These are phyloP conservation scores for Pituophis catenifer DNA, from an alignment of 2,113 vertebrate genomes.

Conservation along the genomic window DNA sequence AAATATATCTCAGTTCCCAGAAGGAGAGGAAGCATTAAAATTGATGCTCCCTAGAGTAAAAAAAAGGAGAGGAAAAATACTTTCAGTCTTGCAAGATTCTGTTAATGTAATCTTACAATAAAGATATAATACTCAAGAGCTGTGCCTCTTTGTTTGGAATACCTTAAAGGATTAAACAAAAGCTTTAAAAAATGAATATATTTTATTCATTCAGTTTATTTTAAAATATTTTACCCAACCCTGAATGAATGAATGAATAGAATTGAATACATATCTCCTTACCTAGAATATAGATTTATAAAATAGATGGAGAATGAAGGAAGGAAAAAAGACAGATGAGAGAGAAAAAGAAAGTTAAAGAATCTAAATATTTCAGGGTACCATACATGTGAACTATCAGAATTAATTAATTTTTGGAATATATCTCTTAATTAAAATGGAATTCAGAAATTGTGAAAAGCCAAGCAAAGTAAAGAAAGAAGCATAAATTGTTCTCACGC, in stretches of 20 bases:
- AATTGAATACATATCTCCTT: not conserved
- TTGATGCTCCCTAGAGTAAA: not conserved
- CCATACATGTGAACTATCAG: too few relatives aligned
- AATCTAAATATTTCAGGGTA: not conserved
- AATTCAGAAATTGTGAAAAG: not conserved
- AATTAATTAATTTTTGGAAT: not conserved
- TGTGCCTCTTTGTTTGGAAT: not conserved
- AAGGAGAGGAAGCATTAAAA: not conserved
- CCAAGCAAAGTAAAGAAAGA: not conserved
- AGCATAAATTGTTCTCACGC: not conserved
- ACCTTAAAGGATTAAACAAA: not conserved
- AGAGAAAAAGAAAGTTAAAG: not conserved
- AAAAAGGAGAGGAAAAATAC: not conserved
- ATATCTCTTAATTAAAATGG: not conserved
- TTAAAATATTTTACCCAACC: not conserved
- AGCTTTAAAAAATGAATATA: not conserved
- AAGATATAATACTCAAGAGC: not conserved
- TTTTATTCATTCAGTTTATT: not conserved
- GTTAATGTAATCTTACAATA: not conserved
- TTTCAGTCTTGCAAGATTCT: not conserved
- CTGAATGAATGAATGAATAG: not conserved
- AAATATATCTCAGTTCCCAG: not conserved
- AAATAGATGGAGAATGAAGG: not conserved
- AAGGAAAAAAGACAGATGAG: not conserved
- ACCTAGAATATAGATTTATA: not conserved